Evolutionary conservation across 2,888 invertebrate species (phyloP).

Genomic region (Acrobasis suavella): DNA sequence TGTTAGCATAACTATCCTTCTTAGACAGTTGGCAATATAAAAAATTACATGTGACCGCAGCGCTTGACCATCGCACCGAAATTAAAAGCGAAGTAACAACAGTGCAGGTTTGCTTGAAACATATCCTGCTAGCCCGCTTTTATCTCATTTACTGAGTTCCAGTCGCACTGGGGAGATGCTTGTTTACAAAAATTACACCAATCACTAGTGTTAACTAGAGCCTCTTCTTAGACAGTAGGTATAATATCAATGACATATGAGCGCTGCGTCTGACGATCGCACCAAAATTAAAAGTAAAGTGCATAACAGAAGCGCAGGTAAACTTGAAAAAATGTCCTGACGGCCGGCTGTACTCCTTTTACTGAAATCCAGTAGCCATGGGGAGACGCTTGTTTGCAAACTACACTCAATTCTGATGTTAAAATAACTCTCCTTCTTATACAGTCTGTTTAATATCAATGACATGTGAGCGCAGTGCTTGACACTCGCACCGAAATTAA

Average conservation of each 20-base stretch:
- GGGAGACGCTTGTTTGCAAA: conserved; percentile 35
- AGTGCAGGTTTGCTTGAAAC: no score
- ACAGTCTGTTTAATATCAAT: neutral
- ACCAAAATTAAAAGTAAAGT: conserved; percentile 71
- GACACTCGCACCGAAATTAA: conserved; percentile 59
- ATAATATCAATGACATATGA: neutral
- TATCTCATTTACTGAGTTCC: no score
- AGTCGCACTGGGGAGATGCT: conserved; percentile 28
- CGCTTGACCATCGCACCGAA: conserved; percentile 47
- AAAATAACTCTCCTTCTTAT: conserved; percentile 15
- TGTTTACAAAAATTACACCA: conserved; percentile 36
- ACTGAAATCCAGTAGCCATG: conserved; percentile 20
- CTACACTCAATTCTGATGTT: conserved; percentile 36
- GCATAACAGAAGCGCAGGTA: conserved; percentile 52
- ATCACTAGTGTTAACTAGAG: conserved; percentile 30
- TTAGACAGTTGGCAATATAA: neutral
- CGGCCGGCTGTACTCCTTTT: conserved; percentile 61
- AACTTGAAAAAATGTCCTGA: conserved; percentile 63
- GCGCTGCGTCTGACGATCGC: conserved; percentile 43
- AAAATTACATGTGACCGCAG: neutral
- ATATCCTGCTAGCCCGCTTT: conserved; percentile 53
- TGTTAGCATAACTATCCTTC: no score
- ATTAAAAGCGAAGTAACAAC: no score
- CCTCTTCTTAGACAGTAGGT: no score
- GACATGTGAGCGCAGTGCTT: conserved; percentile 11